A percentile compares a stretch with the other conserved stretches of the same genome.
phyloP scores from a whole-genome alignment of 2,797 vertebrate species.

The Huso huso region DNA sequence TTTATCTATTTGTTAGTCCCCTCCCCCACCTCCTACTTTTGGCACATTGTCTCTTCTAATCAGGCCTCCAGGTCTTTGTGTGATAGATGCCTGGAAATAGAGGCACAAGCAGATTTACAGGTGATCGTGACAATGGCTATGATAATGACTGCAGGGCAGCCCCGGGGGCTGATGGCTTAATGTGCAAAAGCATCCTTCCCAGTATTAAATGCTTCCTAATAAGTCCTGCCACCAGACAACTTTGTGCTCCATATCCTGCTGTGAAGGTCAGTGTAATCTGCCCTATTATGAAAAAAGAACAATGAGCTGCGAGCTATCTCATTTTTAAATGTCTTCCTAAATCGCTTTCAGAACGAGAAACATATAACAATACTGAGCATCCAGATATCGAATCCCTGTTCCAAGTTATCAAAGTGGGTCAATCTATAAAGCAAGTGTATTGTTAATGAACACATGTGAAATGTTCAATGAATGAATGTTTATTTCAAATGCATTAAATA shows the following conservation, averaged over 20 bases:
- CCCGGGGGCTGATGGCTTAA: slow-evolving; percentile 24
- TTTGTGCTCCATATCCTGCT: slow-evolving; percentile 40
- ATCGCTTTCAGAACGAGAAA: no score
- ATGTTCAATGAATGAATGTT: no score
- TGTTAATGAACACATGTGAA: no score
- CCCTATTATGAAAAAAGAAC: no score
- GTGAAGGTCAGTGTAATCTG: slow-evolving; percentile 17
- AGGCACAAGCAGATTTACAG: slow-evolving; percentile 43
- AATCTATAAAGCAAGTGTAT: no score
- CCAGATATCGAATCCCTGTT: no score
- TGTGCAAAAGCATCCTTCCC: slow-evolving; percentile 29
- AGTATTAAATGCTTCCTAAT: slow-evolving; percentile 33
- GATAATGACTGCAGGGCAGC: slow-evolving; percentile 43
- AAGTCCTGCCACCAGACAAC: slow-evolving; percentile 40
- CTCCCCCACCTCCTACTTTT: slow-evolving; percentile 36
- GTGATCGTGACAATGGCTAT: slow-evolving; percentile 56
- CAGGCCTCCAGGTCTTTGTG: slow-evolving; percentile 35
- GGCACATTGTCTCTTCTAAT: slow-evolving; percentile 37
- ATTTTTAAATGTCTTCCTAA: no score
- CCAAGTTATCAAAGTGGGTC: no score
- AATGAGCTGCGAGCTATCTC: no score
- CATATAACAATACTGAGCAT: no score
- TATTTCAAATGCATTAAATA: no score
- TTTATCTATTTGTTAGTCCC: slow-evolving; percentile 41
- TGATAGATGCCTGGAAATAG: slow-evolving; percentile 47